A percentile compares a stretch with the other conserved stretches of the same genome.
Evolutionary conservation across 1,140 invertebrate genomes (phyloP).

Genomic region (Neotoxoptera formosana): DNA sequence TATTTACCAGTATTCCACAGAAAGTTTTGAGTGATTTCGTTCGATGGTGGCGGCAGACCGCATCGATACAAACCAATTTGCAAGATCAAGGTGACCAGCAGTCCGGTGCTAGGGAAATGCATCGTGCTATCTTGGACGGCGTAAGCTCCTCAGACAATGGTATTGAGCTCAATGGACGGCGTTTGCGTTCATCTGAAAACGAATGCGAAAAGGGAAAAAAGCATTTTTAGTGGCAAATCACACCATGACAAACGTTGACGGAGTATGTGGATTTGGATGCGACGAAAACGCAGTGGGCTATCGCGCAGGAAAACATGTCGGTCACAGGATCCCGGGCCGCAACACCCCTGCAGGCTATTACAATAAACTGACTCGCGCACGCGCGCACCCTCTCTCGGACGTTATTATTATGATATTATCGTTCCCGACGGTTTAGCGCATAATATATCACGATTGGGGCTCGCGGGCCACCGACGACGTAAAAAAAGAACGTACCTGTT

Average conservation of each 20-base stretch:
- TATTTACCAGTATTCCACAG: slow-evolving; percentile 43
- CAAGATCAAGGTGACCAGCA: background rate
- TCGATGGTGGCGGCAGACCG: slow-evolving; percentile 31
- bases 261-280: background rate
- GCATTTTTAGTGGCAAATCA: background rate
- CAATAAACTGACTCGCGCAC: background rate
- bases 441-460: background rate
- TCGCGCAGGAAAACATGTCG: slow-evolving; percentile 37
- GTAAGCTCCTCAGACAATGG: background rate
- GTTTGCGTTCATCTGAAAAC: slow-evolving; percentile 47
- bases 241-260: background rate
- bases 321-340: slow-evolving; percentile 5
- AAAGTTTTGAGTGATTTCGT: slow-evolving; percentile 50
- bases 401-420: background rate
- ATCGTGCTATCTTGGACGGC: slow-evolving; percentile 36
- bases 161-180: slow-evolving; percentile 35
- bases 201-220: background rate
- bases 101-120: background rate
- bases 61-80: background rate
- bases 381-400: background rate
- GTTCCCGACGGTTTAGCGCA: background rate
- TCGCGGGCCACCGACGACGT: background rate
- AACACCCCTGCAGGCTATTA: background rate
- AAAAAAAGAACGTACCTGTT: background rate
- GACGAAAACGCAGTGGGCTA: background rate